Conservation (phyloP, 2,113 vertebrate genomes). For the Speoplatyrhinus poulsoni region DNA sequence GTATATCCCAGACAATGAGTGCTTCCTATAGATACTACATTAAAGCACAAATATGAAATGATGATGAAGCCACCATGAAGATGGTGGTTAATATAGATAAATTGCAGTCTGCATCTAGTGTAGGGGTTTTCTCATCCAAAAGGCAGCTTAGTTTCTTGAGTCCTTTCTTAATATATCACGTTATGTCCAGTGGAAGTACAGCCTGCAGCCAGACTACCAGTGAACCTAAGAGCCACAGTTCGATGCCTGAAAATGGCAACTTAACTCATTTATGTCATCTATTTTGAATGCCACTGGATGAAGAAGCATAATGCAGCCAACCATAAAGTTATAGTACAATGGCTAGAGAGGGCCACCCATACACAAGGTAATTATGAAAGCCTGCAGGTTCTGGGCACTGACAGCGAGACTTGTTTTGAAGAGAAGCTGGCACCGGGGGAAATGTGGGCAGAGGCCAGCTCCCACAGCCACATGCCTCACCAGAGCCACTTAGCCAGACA, state of each 20-base stretch:
- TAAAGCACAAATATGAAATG: no score
- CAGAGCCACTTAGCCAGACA: background rate
- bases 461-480: background rate
- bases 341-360: constrained; percentile 24
- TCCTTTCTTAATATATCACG: no score
- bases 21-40: no score
- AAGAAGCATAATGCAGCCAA: background rate
- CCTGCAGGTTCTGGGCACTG: constrained; percentile 26
- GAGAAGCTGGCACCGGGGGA: background rate
- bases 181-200: background rate
- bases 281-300: background rate
- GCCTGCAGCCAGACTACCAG: background rate
- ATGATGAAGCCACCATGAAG: no score
- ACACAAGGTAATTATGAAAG: constrained; percentile 44
- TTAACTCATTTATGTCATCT: background rate
- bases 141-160: no score
- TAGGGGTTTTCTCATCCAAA: no score
- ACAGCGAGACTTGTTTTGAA: constrained; percentile 13
- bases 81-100: no score
- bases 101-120: no score
- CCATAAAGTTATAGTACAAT: constrained; percentile 6
- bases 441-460: background rate
- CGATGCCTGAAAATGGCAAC: background rate
- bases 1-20: no score
- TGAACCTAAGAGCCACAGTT: background rate